Conservation (phyloP, 2,888 invertebrate species). For the Halocaridina rubra region DNA sequence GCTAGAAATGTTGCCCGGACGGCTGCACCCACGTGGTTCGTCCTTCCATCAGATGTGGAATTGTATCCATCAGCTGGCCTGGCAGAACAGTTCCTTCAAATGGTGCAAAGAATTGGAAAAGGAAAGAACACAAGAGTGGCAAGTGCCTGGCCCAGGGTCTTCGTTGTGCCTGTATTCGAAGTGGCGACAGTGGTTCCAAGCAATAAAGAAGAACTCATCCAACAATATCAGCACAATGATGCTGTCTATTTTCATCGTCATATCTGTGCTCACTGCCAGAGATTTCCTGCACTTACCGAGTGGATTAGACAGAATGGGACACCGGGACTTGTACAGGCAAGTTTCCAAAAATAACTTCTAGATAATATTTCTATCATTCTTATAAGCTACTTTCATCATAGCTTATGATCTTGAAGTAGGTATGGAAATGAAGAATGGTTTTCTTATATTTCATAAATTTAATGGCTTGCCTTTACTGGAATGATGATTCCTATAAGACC, state of each 20-base stretch:
- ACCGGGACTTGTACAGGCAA: constrained; percentile 52
- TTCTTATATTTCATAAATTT: too few relatives aligned
- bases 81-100: constrained; percentile 83
- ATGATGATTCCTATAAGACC: too few relatives aligned
- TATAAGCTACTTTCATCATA: too few relatives aligned
- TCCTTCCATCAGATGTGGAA: constrained; percentile 90
- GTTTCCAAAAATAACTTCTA: too few relatives aligned
- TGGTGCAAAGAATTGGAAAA: constrained; percentile 74
- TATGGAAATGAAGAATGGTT: too few relatives aligned
- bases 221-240: constrained; percentile 79
- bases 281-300: constrained; percentile 65
- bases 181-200: constrained; percentile 70
- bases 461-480: too few relatives aligned
- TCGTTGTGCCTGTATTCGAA: constrained; percentile 90
- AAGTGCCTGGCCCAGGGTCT: constrained; percentile 75
- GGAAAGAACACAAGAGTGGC: constrained; percentile 69
- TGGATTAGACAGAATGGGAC: constrained; percentile 44
- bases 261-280: constrained; percentile 89
- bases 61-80: constrained; percentile 88
- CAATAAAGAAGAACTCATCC: constrained; percentile 77
- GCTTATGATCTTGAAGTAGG: too few relatives aligned
- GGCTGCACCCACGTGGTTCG: constrained; percentile 82
- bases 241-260: constrained; percentile 93
- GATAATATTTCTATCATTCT: too few relatives aligned
- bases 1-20: constrained; percentile 90